These are phyloP conservation scores for Hetaerina americana DNA, from an alignment of 1,140 invertebrate genomes.

Conservation along the genomic window DNA sequence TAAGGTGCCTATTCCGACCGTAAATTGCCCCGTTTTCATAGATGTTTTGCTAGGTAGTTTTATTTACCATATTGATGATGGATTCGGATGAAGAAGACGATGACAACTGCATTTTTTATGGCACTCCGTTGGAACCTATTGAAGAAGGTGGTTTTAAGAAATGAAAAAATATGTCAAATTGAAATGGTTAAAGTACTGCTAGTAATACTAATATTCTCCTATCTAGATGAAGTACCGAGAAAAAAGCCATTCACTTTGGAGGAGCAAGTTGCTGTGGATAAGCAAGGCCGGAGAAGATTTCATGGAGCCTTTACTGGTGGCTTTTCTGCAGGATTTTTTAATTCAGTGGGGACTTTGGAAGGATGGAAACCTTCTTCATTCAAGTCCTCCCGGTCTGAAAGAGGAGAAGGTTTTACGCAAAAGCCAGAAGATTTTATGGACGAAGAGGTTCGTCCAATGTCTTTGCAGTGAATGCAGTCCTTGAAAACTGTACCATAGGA, in stretches of 20 bases:
- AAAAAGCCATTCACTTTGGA: conserved; percentile 72
- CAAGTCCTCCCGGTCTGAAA: conserved; percentile 70
- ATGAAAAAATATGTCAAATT: background rate
- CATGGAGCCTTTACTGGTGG: conserved; percentile 99
- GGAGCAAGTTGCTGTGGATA: conserved; percentile 84
- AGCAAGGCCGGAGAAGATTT: conserved; percentile 79
- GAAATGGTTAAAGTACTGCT: background rate
- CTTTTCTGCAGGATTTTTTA: conserved; percentile 96
- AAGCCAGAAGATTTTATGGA: conserved; percentile 96
- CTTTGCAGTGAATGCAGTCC: no score
- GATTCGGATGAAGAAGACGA: background rate
- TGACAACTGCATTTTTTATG: background rate
- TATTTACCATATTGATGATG: background rate
- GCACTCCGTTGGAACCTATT: background rate
- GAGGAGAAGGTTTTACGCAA: conserved; percentile 38
- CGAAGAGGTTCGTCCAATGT: conserved; percentile 51
- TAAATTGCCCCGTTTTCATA: no score
- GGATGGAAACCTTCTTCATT: conserved; percentile 89
- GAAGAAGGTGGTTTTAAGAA: background rate
- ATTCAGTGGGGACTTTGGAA: conserved; percentile 89
- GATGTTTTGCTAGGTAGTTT: no score
- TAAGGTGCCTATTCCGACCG: no score
- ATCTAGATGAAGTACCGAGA: conserved; percentile 55
- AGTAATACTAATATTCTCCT: background rate
- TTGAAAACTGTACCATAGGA: no score